Conservation (phyloP, 2,888 invertebrate genomes). For the Nomada ferruginata region DNA sequence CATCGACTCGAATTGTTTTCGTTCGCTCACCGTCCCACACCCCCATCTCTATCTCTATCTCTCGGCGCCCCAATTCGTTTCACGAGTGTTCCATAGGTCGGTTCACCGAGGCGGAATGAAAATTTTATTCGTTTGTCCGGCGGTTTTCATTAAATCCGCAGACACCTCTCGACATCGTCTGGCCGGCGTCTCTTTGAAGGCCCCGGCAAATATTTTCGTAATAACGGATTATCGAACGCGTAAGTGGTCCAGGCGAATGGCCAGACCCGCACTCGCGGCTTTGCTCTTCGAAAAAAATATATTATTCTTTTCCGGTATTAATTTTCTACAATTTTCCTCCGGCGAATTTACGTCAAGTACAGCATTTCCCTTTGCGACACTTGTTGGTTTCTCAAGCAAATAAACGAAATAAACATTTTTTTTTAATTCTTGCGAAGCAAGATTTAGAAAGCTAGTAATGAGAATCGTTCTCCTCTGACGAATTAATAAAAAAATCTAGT, state of each 20-base stretch:
- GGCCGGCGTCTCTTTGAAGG: slow-evolving; percentile 64
- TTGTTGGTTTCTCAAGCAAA: too few species aligned
- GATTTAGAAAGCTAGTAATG: too few species aligned
- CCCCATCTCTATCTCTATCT: neutral
- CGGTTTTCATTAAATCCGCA: slow-evolving; percentile 73
- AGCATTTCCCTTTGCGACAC: too few species aligned
- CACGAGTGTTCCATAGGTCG: slow-evolving; percentile 59
- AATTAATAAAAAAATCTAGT: too few species aligned
- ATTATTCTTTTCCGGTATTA: neutral
- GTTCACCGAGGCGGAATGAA: slow-evolving; percentile 58
- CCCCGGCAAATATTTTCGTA: slow-evolving; percentile 67
- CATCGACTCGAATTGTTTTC: slow-evolving; percentile 53
- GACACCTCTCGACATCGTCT: slow-evolving; percentile 64
- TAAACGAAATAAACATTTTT: too few species aligned
- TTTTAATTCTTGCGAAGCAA: too few species aligned
- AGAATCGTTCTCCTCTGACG: too few species aligned
- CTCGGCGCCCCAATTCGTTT: slow-evolving; percentile 31
- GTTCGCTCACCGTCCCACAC: slow-evolving; percentile 40
- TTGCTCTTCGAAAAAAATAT: neutral
- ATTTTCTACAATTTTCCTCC: neutral
- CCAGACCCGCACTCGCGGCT: neutral
- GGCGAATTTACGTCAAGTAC: too few species aligned
- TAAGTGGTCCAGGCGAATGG: slow-evolving; percentile 39
- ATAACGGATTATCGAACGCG: slow-evolving; percentile 68
- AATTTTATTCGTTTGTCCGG: slow-evolving; percentile 68